A percentile compares a stretch with the other conserved stretches of the same genome.
phyloP scores from a whole-genome alignment of 2,113 vertebrate genomes.

The Poecilia latipinna region DNA sequence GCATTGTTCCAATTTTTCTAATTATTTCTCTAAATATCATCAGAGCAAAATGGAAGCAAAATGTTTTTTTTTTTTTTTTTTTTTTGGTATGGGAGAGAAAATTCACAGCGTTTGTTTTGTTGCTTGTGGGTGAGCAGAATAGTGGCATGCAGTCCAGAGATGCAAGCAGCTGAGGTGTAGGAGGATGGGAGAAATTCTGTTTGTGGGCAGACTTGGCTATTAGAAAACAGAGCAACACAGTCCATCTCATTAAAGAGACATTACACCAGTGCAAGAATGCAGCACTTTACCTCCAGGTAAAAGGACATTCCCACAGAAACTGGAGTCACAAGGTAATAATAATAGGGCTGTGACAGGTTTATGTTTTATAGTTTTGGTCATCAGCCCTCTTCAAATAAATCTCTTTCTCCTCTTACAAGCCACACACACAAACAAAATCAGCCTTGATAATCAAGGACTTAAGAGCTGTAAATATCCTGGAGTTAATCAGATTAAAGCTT shows the following conservation, averaged over 20 bases:
- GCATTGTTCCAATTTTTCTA: not conserved
- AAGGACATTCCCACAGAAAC: constrained; percentile 18
- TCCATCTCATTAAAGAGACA: constrained; percentile 35
- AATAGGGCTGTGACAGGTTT: not conserved
- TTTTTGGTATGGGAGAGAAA: constrained; percentile 12
- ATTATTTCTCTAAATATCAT: constrained; percentile 16
- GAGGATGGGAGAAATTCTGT: constrained; percentile 65
- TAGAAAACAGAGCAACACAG: constrained; percentile 45
- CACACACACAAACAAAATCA: constrained; percentile 55
- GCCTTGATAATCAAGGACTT: constrained; percentile 63
- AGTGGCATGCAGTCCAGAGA: constrained; percentile 51
- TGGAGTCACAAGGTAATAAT: not conserved
- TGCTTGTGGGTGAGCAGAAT: constrained; percentile 47
- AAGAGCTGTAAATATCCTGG: constrained; percentile 72
- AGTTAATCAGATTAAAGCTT: constrained; percentile 72
- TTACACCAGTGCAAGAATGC: constrained; percentile 32
- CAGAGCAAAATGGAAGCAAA: not conserved
- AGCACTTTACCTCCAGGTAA: constrained; percentile 15
- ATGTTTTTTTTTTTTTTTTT: not conserved
- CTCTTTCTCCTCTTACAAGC: constrained; percentile 4
- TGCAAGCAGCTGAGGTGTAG: constrained; percentile 70
- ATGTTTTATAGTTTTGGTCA: not conserved
- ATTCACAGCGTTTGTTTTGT: constrained; percentile 29
- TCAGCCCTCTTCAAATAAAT: constrained; percentile 4
- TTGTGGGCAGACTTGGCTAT: constrained; percentile 67